Conservation (phyloP, 2,113 vertebrate genomes). For the Rhinichthys klamathensis region DNA sequence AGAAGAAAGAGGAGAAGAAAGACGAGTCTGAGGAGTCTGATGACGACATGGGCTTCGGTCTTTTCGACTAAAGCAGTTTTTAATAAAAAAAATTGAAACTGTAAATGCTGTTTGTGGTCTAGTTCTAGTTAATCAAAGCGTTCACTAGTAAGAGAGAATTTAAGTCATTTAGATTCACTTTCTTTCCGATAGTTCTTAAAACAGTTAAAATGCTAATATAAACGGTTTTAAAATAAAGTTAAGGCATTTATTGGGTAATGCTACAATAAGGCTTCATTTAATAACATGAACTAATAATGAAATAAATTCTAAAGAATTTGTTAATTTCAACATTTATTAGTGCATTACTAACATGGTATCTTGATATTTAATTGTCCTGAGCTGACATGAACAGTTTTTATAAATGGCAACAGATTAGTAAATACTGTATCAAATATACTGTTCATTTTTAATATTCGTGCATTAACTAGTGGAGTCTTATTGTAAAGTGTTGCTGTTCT, state of each 20-base stretch:
- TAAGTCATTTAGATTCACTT: background rate
- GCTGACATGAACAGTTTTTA: no score
- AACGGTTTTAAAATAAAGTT: background rate
- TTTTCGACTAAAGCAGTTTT: slow-evolving; percentile 87
- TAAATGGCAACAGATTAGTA: no score
- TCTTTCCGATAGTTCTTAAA: background rate
- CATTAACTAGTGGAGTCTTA: no score
- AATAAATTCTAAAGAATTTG: background rate
- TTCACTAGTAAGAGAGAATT: background rate
- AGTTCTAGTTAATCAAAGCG: background rate
- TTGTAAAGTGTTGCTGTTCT: background rate
- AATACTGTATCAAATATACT: no score
- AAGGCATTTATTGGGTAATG: background rate
- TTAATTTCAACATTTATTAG: no score
- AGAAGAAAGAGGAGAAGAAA: slow-evolving; percentile 98
- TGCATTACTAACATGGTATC: no score
- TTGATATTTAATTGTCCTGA: no score
- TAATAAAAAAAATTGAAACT: background rate
- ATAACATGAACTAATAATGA: background rate
- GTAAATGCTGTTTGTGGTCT: background rate
- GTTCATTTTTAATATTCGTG: no score
- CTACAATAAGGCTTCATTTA: background rate
- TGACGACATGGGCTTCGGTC: slow-evolving; percentile 99
- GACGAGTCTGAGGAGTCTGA: slow-evolving; percentile 97
- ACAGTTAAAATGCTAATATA: background rate